phyloP scores from a whole-genome alignment of 2,113 vertebrate genomes.

The Rhinolophus ferrumequinum region DNA sequence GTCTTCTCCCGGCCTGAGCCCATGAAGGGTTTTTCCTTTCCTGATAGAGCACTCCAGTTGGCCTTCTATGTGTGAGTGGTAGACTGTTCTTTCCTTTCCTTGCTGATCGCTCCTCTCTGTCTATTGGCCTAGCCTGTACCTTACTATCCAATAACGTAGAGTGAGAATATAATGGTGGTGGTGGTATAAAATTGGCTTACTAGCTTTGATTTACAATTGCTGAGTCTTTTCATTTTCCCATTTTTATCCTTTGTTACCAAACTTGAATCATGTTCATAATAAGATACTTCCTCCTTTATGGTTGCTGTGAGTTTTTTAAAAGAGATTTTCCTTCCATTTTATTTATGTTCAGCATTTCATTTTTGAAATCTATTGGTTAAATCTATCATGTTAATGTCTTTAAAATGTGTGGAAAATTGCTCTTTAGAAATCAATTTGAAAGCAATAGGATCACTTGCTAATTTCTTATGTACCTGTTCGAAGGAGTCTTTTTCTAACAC shows the following conservation, averaged over 20 bases:
- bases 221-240: not conserved
- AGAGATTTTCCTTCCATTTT: not conserved
- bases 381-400: not conserved
- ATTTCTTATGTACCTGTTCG: not conserved
- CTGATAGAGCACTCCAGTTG: not conserved
- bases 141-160: not conserved
- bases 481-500: constrained; percentile 7
- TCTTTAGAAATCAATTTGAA: constrained; percentile 27
- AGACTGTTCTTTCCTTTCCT: not conserved
- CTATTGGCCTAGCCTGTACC: not conserved
- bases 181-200: not conserved
- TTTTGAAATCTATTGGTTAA: constrained; percentile 35
- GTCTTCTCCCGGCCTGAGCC: not conserved
- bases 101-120: not conserved
- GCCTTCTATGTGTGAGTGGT: constrained; percentile 24
- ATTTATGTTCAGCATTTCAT: constrained; percentile 43
- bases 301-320: not conserved
- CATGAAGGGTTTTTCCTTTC: not conserved
- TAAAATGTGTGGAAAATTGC: constrained; percentile 4
- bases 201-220: not conserved
- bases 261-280: not conserved
- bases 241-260: not conserved
- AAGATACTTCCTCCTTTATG: not conserved
- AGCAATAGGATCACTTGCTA: not conserved
- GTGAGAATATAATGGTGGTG: not conserved